Percentiles rank a stretch among this genome's conserved stretches.
phyloP scores from a whole-genome alignment of 1,140 invertebrate genomes.

The Babylonia areolata region DNA sequence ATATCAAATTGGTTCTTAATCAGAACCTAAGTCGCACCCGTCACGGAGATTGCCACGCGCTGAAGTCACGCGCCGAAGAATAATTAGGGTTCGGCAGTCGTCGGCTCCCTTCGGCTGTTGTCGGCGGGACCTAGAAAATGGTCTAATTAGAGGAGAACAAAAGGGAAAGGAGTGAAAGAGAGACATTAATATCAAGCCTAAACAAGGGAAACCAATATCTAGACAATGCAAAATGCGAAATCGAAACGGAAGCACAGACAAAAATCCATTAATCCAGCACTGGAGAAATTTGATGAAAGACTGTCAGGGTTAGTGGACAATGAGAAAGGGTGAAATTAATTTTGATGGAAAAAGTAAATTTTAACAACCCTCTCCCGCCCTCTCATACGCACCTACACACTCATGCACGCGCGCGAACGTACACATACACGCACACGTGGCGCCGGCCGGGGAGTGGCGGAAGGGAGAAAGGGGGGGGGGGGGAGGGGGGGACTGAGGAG shows the following conservation, averaged over 20 bases:
- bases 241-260: too few species aligned
- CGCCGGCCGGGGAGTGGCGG: neutral
- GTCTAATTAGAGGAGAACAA: conserved; percentile 1
- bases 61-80: neutral
- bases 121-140: neutral
- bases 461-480: neutral
- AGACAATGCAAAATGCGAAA: too few species aligned
- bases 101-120: neutral
- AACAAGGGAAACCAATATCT: neutral
- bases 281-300: too few species aligned
- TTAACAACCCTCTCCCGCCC: too few species aligned
- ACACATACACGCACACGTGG: too few species aligned
- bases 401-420: too few species aligned
- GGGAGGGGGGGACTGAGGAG: neutral
- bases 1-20: conserved; percentile 3
- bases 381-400: too few species aligned
- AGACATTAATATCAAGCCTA: neutral
- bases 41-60: neutral
- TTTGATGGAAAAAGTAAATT: neutral
- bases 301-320: too few species aligned
- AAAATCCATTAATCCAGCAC: too few species aligned
- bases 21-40: neutral
- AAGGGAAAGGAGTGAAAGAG: neutral
- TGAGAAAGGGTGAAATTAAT: neutral
- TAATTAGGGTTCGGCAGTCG: neutral